Conservation (phyloP, 2,888 invertebrate genomes). For the Sicus ferrugineus region DNA sequence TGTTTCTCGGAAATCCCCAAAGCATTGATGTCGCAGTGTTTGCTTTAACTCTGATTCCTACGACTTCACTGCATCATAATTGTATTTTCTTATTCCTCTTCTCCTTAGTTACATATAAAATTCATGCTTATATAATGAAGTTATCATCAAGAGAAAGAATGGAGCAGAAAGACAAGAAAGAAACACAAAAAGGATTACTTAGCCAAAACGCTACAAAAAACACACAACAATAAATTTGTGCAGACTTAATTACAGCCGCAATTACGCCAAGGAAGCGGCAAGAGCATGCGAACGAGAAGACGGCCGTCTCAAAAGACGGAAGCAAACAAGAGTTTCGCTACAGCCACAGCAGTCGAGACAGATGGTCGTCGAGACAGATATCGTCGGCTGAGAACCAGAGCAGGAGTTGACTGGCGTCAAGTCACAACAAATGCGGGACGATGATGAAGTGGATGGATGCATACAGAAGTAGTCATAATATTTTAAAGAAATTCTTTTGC, state of each 20-base stretch:
- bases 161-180: not conserved
- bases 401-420: not conserved
- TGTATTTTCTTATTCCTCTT: not conserved
- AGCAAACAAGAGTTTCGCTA: not conserved
- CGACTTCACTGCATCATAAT: not conserved
- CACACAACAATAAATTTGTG: slow-evolving; percentile 1
- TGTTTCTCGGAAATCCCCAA: not conserved
- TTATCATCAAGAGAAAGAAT: not conserved
- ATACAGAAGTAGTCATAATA: not conserved
- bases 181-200: not conserved
- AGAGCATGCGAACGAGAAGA: not conserved
- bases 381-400: not conserved
- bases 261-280: not conserved
- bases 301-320: not conserved
- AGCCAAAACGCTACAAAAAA: not conserved
- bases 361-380: not conserved
- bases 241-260: slow-evolving; percentile 14
- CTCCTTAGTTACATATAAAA: not conserved
- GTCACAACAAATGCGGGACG: not conserved
- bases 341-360: not conserved
- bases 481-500: not conserved
- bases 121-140: slow-evolving; percentile 3
- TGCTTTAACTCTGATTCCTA: not conserved
- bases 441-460: not conserved
- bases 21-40: not conserved